Conservation (phyloP, 2,113 vertebrate species). For the Cheirogaleus medius region DNA sequence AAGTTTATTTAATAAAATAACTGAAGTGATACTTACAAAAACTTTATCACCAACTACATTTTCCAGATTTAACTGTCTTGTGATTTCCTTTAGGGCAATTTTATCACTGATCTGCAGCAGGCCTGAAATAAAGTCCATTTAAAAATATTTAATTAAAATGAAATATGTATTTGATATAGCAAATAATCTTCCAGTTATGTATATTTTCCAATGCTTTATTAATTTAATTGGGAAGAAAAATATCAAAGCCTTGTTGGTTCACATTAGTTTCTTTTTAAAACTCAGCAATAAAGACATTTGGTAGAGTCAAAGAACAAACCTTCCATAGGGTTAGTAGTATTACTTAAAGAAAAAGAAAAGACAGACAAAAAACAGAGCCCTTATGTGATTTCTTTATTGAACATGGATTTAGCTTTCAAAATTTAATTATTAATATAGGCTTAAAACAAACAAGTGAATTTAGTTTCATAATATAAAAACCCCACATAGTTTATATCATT, state of each 20-base stretch:
- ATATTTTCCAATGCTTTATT: constrained; percentile 17
- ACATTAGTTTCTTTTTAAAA: constrained; percentile 27
- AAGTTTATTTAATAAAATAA: constrained; percentile 48
- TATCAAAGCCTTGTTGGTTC: neutral
- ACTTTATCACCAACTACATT: constrained; percentile 98
- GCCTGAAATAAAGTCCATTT: constrained; percentile 83
- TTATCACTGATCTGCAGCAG: constrained; percentile 94
- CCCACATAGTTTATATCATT: neutral
- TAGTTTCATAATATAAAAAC: neutral
- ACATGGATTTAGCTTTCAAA: neutral
- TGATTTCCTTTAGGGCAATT: constrained; percentile 96
- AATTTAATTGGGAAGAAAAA: constrained; percentile 31
- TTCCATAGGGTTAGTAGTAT: neutral
- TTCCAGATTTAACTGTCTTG: constrained; percentile 94
- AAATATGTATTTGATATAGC: neutral
- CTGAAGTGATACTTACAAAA: constrained; percentile 90
- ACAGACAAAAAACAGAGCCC: neutral
- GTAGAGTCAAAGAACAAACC: neutral
- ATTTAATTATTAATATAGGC: neutral
- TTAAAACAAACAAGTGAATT: constrained; percentile 21
- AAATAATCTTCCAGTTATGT: neutral
- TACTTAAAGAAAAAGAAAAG: neutral
- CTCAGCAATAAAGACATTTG: neutral
- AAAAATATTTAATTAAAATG: constrained; percentile 49
- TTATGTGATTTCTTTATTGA: neutral